Evolutionary conservation across 2,113 vertebrate species (phyloP).

Genomic region (Odocoileus virginianus): DNA sequence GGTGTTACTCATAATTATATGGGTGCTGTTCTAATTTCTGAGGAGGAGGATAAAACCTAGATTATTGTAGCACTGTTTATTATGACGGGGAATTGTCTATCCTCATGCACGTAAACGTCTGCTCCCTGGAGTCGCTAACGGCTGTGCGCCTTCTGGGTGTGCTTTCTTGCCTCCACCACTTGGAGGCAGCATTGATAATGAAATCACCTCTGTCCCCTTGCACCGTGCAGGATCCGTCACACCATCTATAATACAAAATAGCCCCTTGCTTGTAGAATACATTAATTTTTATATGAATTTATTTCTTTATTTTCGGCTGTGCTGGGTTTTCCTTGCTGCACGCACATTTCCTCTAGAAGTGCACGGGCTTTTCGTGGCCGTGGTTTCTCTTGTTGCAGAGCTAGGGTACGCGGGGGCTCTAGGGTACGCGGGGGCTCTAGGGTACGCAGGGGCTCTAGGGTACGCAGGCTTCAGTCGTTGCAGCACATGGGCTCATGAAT

Average conservation of each 20-base stretch:
- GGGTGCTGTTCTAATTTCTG: background rate
- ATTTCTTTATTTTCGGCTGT: background rate
- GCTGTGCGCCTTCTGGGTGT: background rate
- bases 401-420: too few relatives aligned
- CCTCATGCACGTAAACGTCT: accelerated
- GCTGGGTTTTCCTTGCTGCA: background rate
- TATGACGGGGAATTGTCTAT: accelerated
- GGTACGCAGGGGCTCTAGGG: background rate
- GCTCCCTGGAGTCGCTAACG: background rate
- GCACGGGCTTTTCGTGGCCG: background rate
- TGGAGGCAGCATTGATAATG: constrained; percentile 72
- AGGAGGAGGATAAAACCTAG: background rate
- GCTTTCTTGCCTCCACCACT: constrained; percentile 44
- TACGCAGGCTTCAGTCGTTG: background rate
- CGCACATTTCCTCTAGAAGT: background rate
- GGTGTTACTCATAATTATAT: background rate
- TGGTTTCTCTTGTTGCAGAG: background rate
- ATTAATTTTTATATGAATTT: background rate
- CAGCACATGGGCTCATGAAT: background rate
- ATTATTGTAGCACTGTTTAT: background rate
- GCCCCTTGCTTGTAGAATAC: background rate
- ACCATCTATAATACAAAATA: background rate
- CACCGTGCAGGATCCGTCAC: too few relatives aligned
- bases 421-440: too few relatives aligned
- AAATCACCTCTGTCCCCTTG: background rate